A percentile compares a stretch with the other conserved stretches of the same genome.
Conservation (phyloP, 1,140 invertebrate species). For the Trissolcus basalis region DNA sequence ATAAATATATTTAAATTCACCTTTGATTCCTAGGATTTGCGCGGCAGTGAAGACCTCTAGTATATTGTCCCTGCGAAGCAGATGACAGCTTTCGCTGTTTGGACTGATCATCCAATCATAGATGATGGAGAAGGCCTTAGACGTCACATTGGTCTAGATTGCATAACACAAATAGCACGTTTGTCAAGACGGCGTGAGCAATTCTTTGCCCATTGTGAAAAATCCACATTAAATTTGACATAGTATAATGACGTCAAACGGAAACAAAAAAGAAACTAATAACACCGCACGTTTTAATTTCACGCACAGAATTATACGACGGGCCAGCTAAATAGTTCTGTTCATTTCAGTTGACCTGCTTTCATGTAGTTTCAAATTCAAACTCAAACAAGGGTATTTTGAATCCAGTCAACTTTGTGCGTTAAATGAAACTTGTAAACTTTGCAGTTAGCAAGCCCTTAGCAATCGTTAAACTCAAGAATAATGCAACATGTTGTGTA, state of each 20-base stretch:
- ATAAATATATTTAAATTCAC: slow-evolving; percentile 56
- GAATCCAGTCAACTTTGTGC: slow-evolving; percentile 24
- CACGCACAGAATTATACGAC: not conserved
- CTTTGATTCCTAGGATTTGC: slow-evolving; percentile 81
- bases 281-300: too few species aligned
- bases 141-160: slow-evolving; percentile 76
- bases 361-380: slow-evolving; percentile 23
- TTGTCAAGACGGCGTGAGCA: too few species aligned
- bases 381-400: slow-evolving; percentile 23
- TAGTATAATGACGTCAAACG: too few species aligned
- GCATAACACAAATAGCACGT: slow-evolving; percentile 10
- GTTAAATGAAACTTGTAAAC: slow-evolving; percentile 28
- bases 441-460: slow-evolving; percentile 28
- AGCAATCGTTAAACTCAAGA: slow-evolving; percentile 49
- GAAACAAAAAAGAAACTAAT: too few species aligned
- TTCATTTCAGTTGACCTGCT: slow-evolving; percentile 7
- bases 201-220: too few species aligned
- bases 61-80: slow-evolving; percentile 80
- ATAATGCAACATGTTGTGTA: slow-evolving; percentile 41
- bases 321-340: slow-evolving; percentile 8
- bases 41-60: slow-evolving; percentile 82
- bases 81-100: slow-evolving; percentile 77
- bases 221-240: too few species aligned
- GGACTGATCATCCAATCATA: slow-evolving; percentile 86
- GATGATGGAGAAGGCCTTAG: slow-evolving; percentile 80